Percentiles rank a stretch among this genome's conserved stretches.
These are phyloP conservation scores for Ciconia nigra DNA, from an alignment of 2,797 vertebrate genomes.

Conservation along the genomic window DNA sequence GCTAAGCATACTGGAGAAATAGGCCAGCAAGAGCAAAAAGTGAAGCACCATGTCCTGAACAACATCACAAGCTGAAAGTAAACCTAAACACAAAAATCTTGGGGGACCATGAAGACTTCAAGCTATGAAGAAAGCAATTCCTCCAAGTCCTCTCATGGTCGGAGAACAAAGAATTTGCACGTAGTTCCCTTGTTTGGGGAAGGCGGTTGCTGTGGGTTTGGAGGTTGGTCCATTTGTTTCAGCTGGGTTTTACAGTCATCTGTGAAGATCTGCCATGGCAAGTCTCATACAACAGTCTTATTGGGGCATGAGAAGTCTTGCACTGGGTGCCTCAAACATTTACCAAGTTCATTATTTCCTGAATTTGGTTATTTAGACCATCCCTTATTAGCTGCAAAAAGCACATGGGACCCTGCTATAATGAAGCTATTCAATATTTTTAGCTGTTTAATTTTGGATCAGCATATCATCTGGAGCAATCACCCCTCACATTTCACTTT, in stretches of 20 bases:
- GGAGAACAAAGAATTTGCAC: background rate
- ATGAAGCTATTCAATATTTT: conserved; percentile 45
- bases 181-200: background rate
- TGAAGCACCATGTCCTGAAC: background rate
- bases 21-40: background rate
- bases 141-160: background rate
- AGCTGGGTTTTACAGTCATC: background rate
- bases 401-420: conserved; percentile 12
- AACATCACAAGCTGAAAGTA: background rate
- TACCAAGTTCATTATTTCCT: conserved; percentile 4
- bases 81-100: background rate
- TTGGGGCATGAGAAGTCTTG: background rate
- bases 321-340: background rate
- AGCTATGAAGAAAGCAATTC: background rate
- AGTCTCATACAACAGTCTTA: background rate
- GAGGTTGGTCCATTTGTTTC: background rate
- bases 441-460: conserved; percentile 50
- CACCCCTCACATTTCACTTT: conserved; percentile 18
- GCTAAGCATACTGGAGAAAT: background rate
- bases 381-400: conserved; percentile 32
- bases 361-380: conserved; percentile 15
- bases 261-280: background rate
- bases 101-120: background rate
- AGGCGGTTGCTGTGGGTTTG: background rate
- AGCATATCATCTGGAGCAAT: conserved; percentile 29